Conservation (phyloP, 2,113 vertebrate species). For the Cyphomyrus plagiostoma region DNA sequence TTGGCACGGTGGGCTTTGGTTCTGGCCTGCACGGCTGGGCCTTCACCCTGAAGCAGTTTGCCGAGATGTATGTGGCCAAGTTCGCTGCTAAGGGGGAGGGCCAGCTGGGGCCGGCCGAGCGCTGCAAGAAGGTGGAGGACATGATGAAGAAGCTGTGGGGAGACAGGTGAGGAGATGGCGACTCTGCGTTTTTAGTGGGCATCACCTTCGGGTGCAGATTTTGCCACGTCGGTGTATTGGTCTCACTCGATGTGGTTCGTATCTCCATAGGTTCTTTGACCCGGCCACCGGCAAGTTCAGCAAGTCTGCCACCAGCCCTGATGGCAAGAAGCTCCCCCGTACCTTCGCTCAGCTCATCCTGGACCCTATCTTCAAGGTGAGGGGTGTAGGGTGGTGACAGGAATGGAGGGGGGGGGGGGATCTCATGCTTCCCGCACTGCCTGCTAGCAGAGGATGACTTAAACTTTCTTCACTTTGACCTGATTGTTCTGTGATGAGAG, state of each 20-base stretch:
- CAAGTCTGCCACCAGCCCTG: conserved; percentile 62
- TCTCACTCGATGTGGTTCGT: neutral
- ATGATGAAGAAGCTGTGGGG: conserved; percentile 99
- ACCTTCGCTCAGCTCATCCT: conserved; percentile 87
- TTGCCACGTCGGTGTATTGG: neutral
- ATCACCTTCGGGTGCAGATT: neutral
- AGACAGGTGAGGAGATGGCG: conserved; percentile 55
- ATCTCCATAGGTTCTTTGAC: conserved; percentile 72
- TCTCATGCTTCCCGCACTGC: neutral
- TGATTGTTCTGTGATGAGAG: conserved; percentile 69
- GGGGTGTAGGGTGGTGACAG: neutral
- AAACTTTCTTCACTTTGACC: conserved; percentile 83
- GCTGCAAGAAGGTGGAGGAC: conserved; percentile 91
- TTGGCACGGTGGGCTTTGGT: conserved; percentile 87
- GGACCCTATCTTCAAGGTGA: conserved; percentile 94
- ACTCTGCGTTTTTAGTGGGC: neutral
- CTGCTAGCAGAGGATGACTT: conserved; percentile 67
- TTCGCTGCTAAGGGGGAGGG: conserved; percentile 88
- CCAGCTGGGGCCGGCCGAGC: conserved; percentile 63
- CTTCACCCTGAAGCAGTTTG: conserved; percentile 96
- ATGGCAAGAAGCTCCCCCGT: conserved; percentile 73
- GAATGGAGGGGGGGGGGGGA: no score
- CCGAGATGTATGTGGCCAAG: conserved; percentile 91
- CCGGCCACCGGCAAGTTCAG: conserved; percentile 74
- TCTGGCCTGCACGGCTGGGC: conserved; percentile 96